Conservation (phyloP, 2,113 vertebrate species). For the Uria lomvia region DNA sequence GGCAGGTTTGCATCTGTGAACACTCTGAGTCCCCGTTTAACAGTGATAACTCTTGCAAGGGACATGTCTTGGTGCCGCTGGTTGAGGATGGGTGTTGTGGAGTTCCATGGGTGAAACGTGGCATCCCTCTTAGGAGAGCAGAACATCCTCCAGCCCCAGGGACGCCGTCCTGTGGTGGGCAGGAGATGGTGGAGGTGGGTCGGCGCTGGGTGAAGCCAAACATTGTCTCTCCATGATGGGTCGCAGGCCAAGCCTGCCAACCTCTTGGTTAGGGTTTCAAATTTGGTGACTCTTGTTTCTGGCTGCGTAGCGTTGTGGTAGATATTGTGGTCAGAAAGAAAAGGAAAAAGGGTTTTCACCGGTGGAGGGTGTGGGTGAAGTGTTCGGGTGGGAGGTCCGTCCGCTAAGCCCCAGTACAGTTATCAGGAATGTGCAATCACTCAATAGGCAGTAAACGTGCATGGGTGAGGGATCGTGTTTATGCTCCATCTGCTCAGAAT, state of each 20-base stretch:
- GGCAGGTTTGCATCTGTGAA: background rate
- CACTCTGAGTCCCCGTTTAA: background rate
- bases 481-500: slow-evolving; percentile 58
- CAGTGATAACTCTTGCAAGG: background rate
- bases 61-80: background rate
- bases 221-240: background rate
- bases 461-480: slow-evolving; percentile 23
- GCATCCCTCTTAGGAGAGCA: background rate
- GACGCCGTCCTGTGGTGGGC: background rate
- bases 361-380: background rate
- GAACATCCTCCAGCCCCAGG: background rate
- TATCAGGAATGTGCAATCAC: background rate
- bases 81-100: background rate
- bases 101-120: fast-evolving
- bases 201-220: background rate
- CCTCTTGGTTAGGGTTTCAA: background rate
- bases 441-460: background rate
- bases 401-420: background rate
- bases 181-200: background rate
- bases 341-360: background rate
- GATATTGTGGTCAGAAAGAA: background rate
- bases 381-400: background rate
- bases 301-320: background rate
- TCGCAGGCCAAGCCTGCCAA: background rate
- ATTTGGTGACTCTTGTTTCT: background rate